Percentiles rank a stretch among this genome's conserved stretches.
Evolutionary conservation across 1,140 invertebrate genomes (phyloP).

Genomic region (Aphelenchoides avenae): DNA sequence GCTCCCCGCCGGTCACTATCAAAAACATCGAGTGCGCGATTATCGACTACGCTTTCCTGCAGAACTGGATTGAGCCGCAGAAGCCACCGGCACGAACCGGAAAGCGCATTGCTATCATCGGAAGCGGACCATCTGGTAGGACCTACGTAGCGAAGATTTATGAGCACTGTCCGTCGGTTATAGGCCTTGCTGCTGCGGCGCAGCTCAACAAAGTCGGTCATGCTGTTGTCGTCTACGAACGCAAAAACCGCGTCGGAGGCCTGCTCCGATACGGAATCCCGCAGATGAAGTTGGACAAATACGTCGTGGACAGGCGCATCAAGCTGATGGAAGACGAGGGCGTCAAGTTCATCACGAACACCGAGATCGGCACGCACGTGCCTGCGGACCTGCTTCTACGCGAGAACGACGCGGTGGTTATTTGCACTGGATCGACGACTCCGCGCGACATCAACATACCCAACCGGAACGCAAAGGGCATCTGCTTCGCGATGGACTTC

Average conservation of each 20-base stretch:
- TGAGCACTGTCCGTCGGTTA: no score
- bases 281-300: conserved; percentile 58
- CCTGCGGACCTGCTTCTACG: conserved; percentile 71
- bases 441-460: conserved; percentile 74
- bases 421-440: conserved; percentile 91
- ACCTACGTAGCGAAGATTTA: neutral
- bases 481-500: conserved; percentile 96
- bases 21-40: conserved; percentile 99
- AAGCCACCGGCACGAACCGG: conserved; percentile 73
- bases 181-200: conserved; percentile 86
- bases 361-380: conserved; percentile 86
- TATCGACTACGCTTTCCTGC: conserved; percentile 94
- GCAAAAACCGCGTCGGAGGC: conserved; percentile 89
- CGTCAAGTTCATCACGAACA: conserved; percentile 79
- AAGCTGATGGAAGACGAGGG: conserved; percentile 83
- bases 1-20: conserved; percentile 85
- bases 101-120: conserved; percentile 83
- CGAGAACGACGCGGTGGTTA: conserved; percentile 78
- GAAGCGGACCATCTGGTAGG: conserved; percentile 77
- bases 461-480: conserved; percentile 77
- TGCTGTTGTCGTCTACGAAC: conserved; percentile 86
- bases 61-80: conserved; percentile 85
- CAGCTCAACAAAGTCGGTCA: conserved; percentile 86
- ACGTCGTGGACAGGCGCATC: conserved; percentile 77
- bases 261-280: conserved; percentile 92